A percentile compares a stretch with the other conserved stretches of the same genome.
Conservation (phyloP, 2,113 vertebrate species). For the Passerina amoena region DNA sequence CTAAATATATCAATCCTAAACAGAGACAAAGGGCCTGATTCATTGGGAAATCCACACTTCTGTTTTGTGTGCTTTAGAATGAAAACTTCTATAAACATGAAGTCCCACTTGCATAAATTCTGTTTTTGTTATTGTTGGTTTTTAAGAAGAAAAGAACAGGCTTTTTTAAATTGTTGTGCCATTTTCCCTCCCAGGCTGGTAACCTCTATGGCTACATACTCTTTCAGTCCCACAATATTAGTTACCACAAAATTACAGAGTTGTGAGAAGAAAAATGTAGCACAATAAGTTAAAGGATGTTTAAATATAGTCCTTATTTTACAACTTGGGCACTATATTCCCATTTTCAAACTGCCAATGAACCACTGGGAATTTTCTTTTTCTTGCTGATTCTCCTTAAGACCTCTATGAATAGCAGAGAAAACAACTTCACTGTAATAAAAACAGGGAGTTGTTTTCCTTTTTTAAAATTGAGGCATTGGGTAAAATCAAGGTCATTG, state of each 20-base stretch:
- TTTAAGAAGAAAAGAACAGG: neutral
- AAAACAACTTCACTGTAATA: conserved; percentile 26
- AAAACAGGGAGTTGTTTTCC: neutral
- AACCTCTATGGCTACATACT: conserved; percentile 7
- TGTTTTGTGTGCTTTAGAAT: neutral
- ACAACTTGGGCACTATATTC: neutral
- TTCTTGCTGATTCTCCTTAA: conserved; percentile 13
- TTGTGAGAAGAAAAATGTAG: conserved; percentile 28
- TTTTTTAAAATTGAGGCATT: conserved; percentile 14
- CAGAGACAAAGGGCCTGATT: neutral
- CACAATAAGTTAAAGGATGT: conserved; percentile 34
- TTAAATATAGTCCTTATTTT: conserved; percentile 38
- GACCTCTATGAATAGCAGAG: neutral
- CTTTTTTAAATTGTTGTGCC: conserved; percentile 23
- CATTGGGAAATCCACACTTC: neutral
- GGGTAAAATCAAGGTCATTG: conserved; percentile 51
- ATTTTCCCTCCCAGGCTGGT: neutral
- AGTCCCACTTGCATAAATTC: neutral
- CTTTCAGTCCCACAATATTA: conserved; percentile 2
- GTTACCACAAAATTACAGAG: conserved; percentile 51
- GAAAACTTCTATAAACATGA: conserved; percentile 32
- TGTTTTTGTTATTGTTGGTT: neutral
- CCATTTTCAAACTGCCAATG: conserved; percentile 26
- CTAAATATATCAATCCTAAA: neutral
- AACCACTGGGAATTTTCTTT: conserved; percentile 34